These are phyloP conservation scores for Pangasianodon hypophthalmus DNA, from an alignment of 2,113 vertebrate genomes.

Conservation along the genomic window DNA sequence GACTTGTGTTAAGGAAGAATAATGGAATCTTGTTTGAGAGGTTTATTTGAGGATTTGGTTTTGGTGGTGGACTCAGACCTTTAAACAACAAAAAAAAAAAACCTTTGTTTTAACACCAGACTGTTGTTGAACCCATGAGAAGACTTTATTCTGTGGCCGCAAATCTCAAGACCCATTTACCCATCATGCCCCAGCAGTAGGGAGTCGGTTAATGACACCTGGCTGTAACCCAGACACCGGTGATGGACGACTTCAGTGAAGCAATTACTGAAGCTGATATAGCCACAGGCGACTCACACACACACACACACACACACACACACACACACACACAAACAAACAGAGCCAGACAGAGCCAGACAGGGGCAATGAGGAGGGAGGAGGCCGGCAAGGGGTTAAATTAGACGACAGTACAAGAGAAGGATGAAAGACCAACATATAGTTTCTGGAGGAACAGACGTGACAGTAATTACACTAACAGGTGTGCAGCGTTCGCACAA, in stretches of 20 bases:
- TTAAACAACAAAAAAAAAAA: neutral
- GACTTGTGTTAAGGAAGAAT: neutral
- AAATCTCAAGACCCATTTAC: neutral
- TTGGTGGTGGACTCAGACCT: neutral
- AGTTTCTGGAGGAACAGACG: neutral
- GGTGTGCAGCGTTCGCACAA: neutral
- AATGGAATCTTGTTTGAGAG: neutral
- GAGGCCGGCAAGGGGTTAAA: conserved; percentile 28
- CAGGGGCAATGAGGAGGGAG: neutral
- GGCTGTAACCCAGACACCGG: neutral
- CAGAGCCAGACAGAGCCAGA: neutral
- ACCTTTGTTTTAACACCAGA: neutral
- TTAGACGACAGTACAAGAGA: conserved; percentile 20
- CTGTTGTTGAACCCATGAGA: neutral
- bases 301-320: conserved; percentile 25
- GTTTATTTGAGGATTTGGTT: neutral
- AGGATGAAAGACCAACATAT: conserved; percentile 35
- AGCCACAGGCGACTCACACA: conserved; percentile 1
- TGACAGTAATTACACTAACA: conserved; percentile 34
- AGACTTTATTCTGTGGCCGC: neutral
- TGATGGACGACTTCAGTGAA: conserved; percentile 30
- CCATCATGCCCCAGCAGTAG: neutral
- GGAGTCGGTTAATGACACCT: neutral
- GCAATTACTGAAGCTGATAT: conserved; percentile 2
- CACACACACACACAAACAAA: neutral